Percentiles rank a stretch among this genome's conserved stretches.
Conservation (phyloP, 2,888 invertebrate species). For the Callinectes sapidus region DNA sequence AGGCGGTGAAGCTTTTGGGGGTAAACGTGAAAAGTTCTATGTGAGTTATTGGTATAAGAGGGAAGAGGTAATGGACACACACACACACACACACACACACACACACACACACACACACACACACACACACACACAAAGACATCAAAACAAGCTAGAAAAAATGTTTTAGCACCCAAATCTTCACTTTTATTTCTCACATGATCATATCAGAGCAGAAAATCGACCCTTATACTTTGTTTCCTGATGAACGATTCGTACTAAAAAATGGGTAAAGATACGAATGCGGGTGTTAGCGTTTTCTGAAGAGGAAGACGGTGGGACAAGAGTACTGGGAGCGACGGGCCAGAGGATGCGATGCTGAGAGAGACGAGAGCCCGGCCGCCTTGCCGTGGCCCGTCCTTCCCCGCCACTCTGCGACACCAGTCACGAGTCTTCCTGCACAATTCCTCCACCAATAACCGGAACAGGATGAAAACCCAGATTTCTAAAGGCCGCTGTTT, state of each 20-base stretch:
- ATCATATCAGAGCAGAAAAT: neutral
- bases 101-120: conserved; percentile 40
- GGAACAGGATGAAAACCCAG: conserved; percentile 53
- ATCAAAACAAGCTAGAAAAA: neutral
- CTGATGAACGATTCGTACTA: too few relatives aligned
- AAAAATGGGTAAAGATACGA: neutral
- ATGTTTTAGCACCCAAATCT: neutral
- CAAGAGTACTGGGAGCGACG: neutral
- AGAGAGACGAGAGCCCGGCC: neutral
- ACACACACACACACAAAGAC: conserved; percentile 36
- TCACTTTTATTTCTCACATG: neutral
- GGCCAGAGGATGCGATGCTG: neutral
- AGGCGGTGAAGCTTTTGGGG: neutral
- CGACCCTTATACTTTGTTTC: too few relatives aligned
- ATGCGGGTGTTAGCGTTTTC: neutral
- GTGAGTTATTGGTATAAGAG: neutral
- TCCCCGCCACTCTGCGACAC: conserved; percentile 22
- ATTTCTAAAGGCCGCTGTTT: conserved; percentile 55
- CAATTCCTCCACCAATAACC: conserved; percentile 56
- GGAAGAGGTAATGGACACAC: too few relatives aligned
- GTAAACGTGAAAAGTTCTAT: neutral
- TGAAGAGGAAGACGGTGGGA: neutral
- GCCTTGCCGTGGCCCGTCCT: neutral
- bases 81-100: conserved; percentile 6
- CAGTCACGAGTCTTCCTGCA: conserved; percentile 27